Percentiles rank a stretch among this genome's conserved stretches.
Conservation (phyloP, 1,140 invertebrate genomes). For the Platyura marginata region DNA sequence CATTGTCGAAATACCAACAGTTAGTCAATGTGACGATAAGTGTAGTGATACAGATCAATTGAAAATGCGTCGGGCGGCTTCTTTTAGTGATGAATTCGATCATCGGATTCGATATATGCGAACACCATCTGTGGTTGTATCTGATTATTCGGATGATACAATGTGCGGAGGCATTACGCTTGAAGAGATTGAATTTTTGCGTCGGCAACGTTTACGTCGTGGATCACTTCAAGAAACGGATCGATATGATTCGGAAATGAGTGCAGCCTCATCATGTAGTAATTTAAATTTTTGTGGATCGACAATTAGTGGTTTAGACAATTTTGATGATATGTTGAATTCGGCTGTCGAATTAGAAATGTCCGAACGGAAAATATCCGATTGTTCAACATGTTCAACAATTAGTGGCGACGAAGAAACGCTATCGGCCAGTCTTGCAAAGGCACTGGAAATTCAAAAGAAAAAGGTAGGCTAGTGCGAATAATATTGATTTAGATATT, state of each 20-base stretch:
- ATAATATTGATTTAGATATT: too few species aligned
- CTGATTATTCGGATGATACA: conserved; percentile 61
- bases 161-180: conserved; percentile 39
- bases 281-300: conserved; percentile 35
- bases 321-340: too few species aligned
- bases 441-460: not conserved
- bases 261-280: conserved; percentile 41
- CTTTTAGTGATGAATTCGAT: conserved; percentile 16
- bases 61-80: conserved; percentile 17
- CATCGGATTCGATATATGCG: conserved; percentile 37
- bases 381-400: conserved; percentile 40
- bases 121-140: conserved; percentile 65
- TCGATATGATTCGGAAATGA: conserved; percentile 32
- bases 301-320: conserved; percentile 33
- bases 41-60: conserved; percentile 4
- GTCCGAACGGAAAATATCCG: conserved; percentile 36
- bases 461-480: not conserved
- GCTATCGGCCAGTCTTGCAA: not conserved
- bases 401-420: conserved; percentile 37
- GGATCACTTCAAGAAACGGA: conserved; percentile 11
- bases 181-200: conserved; percentile 44
- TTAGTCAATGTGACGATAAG: not conserved
- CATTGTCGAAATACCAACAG: conserved; percentile 11
- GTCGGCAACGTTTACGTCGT: conserved; percentile 24
- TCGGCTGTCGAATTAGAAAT: conserved; percentile 24